Evolutionary conservation across 2,888 invertebrate genomes (phyloP).

Genomic region (Hedya salicella): DNA sequence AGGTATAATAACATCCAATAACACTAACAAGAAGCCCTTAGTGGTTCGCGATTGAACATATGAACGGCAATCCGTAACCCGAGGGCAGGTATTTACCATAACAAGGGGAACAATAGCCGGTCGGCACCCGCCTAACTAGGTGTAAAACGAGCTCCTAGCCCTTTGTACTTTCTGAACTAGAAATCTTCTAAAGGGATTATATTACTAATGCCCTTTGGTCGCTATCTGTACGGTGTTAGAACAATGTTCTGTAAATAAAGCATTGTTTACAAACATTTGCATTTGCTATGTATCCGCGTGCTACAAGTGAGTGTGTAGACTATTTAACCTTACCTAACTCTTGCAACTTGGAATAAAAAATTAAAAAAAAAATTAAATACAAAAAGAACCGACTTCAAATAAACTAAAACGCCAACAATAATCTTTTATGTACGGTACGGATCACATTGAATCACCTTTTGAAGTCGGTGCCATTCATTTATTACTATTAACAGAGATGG

Average conservation of each 20-base stretch:
- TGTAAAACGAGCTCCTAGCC: constrained; percentile 69
- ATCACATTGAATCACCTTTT: too few relatives aligned
- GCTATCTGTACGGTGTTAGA: constrained; percentile 26
- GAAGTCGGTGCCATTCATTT: too few relatives aligned
- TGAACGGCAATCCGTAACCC: constrained; percentile 54
- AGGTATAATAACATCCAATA: constrained; percentile 58
- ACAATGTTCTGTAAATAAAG: constrained; percentile 36
- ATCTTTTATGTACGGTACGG: too few relatives aligned
- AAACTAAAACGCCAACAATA: too few relatives aligned
- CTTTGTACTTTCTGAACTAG: constrained; percentile 49
- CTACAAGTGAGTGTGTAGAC: neutral
- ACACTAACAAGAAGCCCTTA: constrained; percentile 54
- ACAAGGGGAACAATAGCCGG: constrained; percentile 64
- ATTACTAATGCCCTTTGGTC: constrained; percentile 42
- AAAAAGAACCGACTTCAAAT: too few relatives aligned
- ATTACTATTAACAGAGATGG: too few relatives aligned
- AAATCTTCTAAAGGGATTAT: constrained; percentile 44
- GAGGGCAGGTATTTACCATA: constrained; percentile 74
- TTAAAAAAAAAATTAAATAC: too few relatives aligned
- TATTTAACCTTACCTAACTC: neutral
- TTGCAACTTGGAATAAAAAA: too few relatives aligned
- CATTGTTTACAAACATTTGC: constrained; percentile 30
- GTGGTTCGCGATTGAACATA: constrained; percentile 51
- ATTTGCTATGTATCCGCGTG: constrained; percentile 11
- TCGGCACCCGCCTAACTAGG: constrained; percentile 67